These are phyloP conservation scores for Epinephelus moara DNA, from an alignment of 2,113 vertebrate genomes.

Conservation along the genomic window DNA sequence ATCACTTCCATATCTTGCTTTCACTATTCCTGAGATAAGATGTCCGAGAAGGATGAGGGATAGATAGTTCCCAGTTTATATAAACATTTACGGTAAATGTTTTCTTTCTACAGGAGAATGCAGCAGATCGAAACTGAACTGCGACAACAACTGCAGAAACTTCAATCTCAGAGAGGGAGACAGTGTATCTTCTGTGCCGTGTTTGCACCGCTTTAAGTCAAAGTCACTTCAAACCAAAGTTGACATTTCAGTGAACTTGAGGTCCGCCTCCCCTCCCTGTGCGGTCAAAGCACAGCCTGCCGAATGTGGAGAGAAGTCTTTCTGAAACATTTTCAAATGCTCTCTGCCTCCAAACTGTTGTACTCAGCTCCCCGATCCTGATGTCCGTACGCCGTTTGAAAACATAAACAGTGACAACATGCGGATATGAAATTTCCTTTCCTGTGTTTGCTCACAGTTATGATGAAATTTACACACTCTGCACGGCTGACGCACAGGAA, in stretches of 20 bases:
- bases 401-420: slow-evolving; percentile 75
- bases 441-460: slow-evolving; percentile 73
- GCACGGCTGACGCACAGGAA: slow-evolving; percentile 78
- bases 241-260: slow-evolving; percentile 76
- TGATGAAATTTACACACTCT: slow-evolving; percentile 77
- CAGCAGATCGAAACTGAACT: slow-evolving; percentile 5
- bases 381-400: slow-evolving; percentile 36
- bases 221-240: slow-evolving; percentile 69
- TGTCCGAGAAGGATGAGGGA: slow-evolving; percentile 45
- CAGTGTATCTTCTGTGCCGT: slow-evolving; percentile 56
- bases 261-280: slow-evolving; percentile 58
- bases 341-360: slow-evolving; percentile 38
- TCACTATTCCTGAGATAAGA: slow-evolving; percentile 69
- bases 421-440: slow-evolving; percentile 83
- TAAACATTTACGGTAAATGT: slow-evolving; percentile 68
- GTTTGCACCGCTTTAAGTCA: slow-evolving; percentile 55
- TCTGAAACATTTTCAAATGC: slow-evolving; percentile 63
- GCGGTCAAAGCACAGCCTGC: slow-evolving; percentile 57
- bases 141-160: slow-evolving; percentile 31
- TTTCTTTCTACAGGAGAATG: slow-evolving; percentile 46
- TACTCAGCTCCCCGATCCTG: slow-evolving; percentile 22
- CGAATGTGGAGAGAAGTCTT: slow-evolving; percentile 59
- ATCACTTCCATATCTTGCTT: slow-evolving; percentile 62
- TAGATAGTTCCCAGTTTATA: slow-evolving; percentile 57
- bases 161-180: slow-evolving; percentile 19